A percentile compares a stretch with the other conserved stretches of the same genome.
Evolutionary conservation across 2,113 vertebrate genomes (phyloP).

Genomic region (Girardinichthys multiradiatus): DNA sequence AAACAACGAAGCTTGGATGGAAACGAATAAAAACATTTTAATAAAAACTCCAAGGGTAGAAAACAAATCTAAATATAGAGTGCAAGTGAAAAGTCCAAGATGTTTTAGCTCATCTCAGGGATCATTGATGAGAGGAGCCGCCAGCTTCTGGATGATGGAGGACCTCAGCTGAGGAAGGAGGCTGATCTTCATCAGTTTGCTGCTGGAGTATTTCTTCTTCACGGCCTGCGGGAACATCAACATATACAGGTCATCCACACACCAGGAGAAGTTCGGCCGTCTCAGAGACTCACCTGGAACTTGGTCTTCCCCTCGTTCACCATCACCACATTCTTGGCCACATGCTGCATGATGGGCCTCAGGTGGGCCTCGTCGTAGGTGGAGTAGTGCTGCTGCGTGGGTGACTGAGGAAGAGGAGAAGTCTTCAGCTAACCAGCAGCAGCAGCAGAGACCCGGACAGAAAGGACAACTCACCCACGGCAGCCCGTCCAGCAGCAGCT

Average conservation of each 20-base stretch:
- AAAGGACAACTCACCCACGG: slow-evolving; percentile 85
- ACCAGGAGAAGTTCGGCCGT: no score
- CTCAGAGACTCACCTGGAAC: slow-evolving; percentile 82
- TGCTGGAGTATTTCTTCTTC: slow-evolving; percentile 88
- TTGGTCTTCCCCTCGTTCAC: slow-evolving; percentile 85
- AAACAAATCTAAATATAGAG: no score
- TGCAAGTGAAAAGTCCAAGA: no score
- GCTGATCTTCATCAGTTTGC: slow-evolving; percentile 87
- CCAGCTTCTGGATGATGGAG: slow-evolving; percentile 76
- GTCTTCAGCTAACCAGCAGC: background rate
- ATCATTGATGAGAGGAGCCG: slow-evolving; percentile 67
- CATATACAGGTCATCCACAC: no score
- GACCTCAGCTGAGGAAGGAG: slow-evolving; percentile 85
- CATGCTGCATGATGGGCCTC: slow-evolving; percentile 84
- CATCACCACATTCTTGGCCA: slow-evolving; percentile 87
- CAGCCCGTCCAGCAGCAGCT: slow-evolving; percentile 83
- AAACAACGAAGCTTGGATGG: no score
- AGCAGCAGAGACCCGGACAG: background rate
- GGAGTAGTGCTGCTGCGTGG: slow-evolving; percentile 88
- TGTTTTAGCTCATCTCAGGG: slow-evolving; percentile 26
- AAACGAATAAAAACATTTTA: no score
- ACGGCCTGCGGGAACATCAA: slow-evolving; percentile 72
- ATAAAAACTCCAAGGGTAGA: no score
- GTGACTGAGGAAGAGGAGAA: slow-evolving; percentile 71
- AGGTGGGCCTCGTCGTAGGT: slow-evolving; percentile 84